Percentiles rank a stretch among this genome's conserved stretches.
phyloP scores from a whole-genome alignment of 2,888 invertebrate species.

The Galerucella nymphaeae region DNA sequence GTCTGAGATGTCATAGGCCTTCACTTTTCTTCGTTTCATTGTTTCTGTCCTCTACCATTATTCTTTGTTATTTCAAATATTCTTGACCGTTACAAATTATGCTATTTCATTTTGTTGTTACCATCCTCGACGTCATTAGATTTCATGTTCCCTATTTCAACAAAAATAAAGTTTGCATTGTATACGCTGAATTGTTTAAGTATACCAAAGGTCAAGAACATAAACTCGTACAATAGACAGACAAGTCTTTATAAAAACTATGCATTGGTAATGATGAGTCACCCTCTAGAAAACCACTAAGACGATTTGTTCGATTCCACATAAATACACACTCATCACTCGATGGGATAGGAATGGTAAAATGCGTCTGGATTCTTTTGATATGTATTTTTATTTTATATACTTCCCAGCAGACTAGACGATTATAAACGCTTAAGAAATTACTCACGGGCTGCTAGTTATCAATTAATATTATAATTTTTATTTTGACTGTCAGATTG shows the following conservation, averaged over 20 bases:
- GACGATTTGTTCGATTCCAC: conserved; percentile 11
- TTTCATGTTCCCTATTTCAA: not conserved
- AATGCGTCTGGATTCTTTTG: conserved; percentile 1
- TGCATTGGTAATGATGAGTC: conserved; percentile 15
- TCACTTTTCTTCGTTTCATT: no score
- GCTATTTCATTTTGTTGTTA: no score
- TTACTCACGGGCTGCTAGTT: not conserved
- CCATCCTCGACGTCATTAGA: no score
- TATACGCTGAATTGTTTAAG: not conserved
- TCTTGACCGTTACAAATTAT: no score
- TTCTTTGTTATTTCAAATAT: no score
- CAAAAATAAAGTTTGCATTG: not conserved
- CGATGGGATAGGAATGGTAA: not conserved
- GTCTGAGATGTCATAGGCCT: no score
- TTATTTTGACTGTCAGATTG: not conserved
- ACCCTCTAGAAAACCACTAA: conserved; percentile 7
- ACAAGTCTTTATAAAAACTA: not conserved
- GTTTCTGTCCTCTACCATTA: no score
- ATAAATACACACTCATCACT: conserved; percentile 11
- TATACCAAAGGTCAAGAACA: not conserved
- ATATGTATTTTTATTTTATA: conserved; percentile 2
- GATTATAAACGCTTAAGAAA: not conserved
- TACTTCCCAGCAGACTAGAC: not conserved
- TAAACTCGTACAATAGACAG: not conserved
- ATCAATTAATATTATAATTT: not conserved